Base-by-base conservation (phyloP, 2,797 vertebrate genomes). In the Bryconaethiops microstoma region DNA sequence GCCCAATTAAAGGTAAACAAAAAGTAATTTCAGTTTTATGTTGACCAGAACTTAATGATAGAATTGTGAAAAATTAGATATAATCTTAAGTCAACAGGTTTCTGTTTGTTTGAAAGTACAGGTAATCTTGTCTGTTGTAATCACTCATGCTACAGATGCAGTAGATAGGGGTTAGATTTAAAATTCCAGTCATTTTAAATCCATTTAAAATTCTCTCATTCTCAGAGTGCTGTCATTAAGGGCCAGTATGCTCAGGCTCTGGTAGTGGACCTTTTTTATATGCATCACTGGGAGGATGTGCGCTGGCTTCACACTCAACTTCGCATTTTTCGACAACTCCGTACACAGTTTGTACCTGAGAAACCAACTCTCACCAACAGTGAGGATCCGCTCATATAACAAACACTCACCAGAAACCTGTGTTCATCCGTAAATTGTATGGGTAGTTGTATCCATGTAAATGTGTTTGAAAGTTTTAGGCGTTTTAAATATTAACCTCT, bases 261-360 rank as follows among this genome's bases (percentile, higher is more conserved):
- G 85, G 87, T 86, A 0, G 82, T 89, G 14, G 87, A 92, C 79
- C 82, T 93, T 55, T 85, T 89, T 84, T 84, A 90, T 60, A 73
- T 88, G 85, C 88, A 87, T 42, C 88, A 89, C 83, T 94, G 90
- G 91, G 78, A 84, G 80, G 92, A 94, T 17, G 77, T 86, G 2
- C 85, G 45, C 7, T 90, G 90, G 90, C 87, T 86, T 60, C 76
- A 91, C 48, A 91, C 92, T 0, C 89, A 92, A 45, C 90, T 91
- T 71, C 87, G 90, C 62, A 86, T 83, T 73, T 85, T 92, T 81
- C 86, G 86, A 68, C 84, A 75, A 40, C 86, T 92, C 0, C 74
- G 48, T 74, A 90, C 89, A 2, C 86, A 86, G 40, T 69, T 85
- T 25, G 48, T 90, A 10, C 91, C 90, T 19, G 74, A 70, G 68